Conservation (phyloP, 2,797 vertebrate genomes). For the Sphaeramia orbicularis region DNA sequence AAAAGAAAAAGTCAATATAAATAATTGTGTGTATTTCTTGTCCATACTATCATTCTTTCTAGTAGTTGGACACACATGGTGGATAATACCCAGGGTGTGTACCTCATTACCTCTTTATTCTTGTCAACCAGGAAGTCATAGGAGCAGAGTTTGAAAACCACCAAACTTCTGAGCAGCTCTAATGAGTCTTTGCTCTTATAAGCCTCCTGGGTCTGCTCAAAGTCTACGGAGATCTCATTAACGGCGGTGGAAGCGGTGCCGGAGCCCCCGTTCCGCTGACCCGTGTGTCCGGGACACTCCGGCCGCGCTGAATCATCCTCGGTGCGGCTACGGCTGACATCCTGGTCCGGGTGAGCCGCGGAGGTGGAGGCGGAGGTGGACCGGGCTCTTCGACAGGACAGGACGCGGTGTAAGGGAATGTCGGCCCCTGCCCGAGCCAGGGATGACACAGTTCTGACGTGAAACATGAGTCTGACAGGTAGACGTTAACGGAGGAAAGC, state of each 20-base stretch:
- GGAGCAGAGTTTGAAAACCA: conserved; percentile 93
- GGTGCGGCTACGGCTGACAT: conserved; percentile 21
- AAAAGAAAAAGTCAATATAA: too few relatives aligned
- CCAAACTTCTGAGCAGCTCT: conserved; percentile 89
- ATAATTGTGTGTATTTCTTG: too few relatives aligned
- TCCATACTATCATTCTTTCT: too few relatives aligned
- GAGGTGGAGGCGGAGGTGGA: conserved; percentile 42
- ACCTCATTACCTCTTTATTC: conserved; percentile 82
- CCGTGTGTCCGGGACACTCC: conserved; percentile 26
- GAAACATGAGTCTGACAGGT: conserved; percentile 57
- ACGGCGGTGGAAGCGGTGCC: conserved; percentile 9
- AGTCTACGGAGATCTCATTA: conserved; percentile 81
- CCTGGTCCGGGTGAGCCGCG: conserved; percentile 20
- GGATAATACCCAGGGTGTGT: background rate
- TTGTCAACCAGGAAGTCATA: conserved; percentile 87
- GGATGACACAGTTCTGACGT: conserved; percentile 40
- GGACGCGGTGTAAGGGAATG: conserved; percentile 8
- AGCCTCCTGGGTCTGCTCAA: conserved; percentile 87
- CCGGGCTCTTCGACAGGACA: conserved; percentile 28
- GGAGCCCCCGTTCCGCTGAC: background rate
- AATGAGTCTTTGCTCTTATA: conserved; percentile 90
- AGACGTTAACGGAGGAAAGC: background rate
- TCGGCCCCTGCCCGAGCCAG: conserved; percentile 42
- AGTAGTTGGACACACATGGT: too few relatives aligned
- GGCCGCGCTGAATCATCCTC: conserved; percentile 4